Conservation (phyloP, 2,888 invertebrate species). For the Junonia oenone region DNA sequence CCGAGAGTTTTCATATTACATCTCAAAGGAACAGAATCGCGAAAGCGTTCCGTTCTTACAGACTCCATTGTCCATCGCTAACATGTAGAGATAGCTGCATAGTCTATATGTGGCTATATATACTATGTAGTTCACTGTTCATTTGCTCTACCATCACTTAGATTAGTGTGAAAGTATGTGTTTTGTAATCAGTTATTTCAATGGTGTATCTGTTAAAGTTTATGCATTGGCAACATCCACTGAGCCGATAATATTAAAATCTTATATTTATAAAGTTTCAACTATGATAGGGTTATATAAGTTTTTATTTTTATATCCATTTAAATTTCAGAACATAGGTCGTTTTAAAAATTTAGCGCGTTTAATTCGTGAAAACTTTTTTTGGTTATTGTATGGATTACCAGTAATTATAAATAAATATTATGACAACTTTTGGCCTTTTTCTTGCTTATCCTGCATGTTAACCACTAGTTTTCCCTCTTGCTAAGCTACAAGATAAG, state of each 20-base stretch:
- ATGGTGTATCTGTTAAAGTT: conserved; percentile 23
- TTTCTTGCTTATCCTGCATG: conserved; percentile 75
- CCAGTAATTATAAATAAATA: conserved; percentile 69
- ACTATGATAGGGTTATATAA: conserved; percentile 45
- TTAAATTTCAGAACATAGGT: conserved; percentile 47
- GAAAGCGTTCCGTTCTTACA: neutral
- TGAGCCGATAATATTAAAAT: conserved; percentile 24
- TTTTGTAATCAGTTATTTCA: conserved; percentile 18
- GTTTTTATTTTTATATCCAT: conserved; percentile 73
- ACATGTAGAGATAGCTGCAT: conserved; percentile 17
- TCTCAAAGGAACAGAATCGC: conserved; percentile 4
- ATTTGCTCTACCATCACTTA: conserved; percentile 27
- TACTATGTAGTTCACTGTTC: conserved; percentile 19
- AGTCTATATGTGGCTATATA: conserved; percentile 11
- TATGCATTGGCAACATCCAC: conserved; percentile 22
- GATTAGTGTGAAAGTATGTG: conserved; percentile 22
- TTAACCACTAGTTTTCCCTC: conserved; percentile 46
- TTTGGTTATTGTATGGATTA: conserved; percentile 60
- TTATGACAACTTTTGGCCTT: conserved; percentile 68
- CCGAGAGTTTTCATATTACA: conserved; percentile 4
- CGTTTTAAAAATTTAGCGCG: conserved; percentile 45
- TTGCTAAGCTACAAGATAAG: conserved; percentile 29
- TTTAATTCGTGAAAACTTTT: conserved; percentile 39
- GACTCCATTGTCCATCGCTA: conserved; percentile 20
- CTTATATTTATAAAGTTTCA: conserved; percentile 34